A percentile compares a stretch with the other conserved stretches of the same genome.
Conservation (phyloP, 2,113 vertebrate species). For the Pachycephala philippinensis region DNA sequence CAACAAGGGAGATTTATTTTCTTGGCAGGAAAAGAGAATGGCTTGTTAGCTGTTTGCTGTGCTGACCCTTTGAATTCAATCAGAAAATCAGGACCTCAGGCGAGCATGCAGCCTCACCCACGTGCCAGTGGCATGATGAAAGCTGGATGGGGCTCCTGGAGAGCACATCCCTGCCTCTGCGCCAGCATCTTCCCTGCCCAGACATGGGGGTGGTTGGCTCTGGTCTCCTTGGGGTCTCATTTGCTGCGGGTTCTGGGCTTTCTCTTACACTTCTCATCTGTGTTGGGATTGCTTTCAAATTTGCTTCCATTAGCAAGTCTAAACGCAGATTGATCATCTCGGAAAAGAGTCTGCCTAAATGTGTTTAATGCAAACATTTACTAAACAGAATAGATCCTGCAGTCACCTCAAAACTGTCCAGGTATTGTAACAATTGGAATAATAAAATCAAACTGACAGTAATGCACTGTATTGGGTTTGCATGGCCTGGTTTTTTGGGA, state of each 20-base stretch:
- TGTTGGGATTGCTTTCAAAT: not conserved
- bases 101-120: not conserved
- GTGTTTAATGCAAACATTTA: not conserved
- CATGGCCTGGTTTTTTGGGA: not conserved
- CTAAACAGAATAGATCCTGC: not conserved
- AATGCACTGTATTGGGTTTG: not conserved
- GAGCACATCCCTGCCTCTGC: not conserved
- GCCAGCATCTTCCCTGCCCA: not conserved
- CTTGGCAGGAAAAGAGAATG: not conserved
- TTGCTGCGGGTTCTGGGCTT: not conserved
- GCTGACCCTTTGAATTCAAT: not conserved
- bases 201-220: not conserved
- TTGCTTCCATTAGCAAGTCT: not conserved
- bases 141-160: not conserved
- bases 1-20: not conserved
- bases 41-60: not conserved
- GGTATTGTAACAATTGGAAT: not conserved
- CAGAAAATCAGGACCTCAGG: not conserved
- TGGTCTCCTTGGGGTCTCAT: not conserved
- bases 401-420: not conserved
- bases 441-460: not conserved
- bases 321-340: not conserved
- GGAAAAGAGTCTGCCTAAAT: not conserved
- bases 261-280: not conserved
- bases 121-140: rapidly evolving